Evolutionary conservation across 2,888 invertebrate species (phyloP), one percentile per base, ranked within the genome.

Genomic region (Drosophila antonietae): DNA sequence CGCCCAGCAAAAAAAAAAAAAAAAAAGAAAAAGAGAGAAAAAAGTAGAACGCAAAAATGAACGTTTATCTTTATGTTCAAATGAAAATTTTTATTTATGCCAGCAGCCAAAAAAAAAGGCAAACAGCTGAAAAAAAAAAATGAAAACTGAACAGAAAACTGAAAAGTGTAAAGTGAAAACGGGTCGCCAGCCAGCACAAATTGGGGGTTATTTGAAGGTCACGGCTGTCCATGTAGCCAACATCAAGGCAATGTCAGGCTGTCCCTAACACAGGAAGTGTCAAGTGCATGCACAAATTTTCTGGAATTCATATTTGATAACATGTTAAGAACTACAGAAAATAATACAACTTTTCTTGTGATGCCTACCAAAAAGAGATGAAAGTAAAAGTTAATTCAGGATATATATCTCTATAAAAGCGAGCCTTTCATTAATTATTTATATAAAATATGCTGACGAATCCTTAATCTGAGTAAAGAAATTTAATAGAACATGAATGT

Each of bases 71-170:
- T 88, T 75, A 79, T 82, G 83, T 85, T 68, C 49, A 89, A 88
- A 89, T 88, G 83, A 84, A 81, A 88, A 89, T 88, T 89, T 89
- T 85, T 84, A 84, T 84, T 84, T 89, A 85, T 89, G 88, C 71
- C 68, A 75, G 63, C 68, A 76, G 80, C 85, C 76, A 80, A 82
- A 89, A 84, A 84, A 88, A 84, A 75, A 75, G 73, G 72, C 52
- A 47, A 78, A 68, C 78, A 77, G 60, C 77, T 80, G 68, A 78
- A 53, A 53, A 23, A 37, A 23, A 37, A 53, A 18, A 66, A 60
- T 63, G 58, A 81, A 77, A 83, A 72, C 60, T 60, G 60, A 80
- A 63, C 63, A 63, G 60, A 80, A 77, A 83, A 73, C 63, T 63
- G 61, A 81, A 77, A 83, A 73, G 35, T 62, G 67, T 52, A 64